phyloP scores from a whole-genome alignment of 2,113 vertebrate species.

The Mormyrus iriodes region DNA sequence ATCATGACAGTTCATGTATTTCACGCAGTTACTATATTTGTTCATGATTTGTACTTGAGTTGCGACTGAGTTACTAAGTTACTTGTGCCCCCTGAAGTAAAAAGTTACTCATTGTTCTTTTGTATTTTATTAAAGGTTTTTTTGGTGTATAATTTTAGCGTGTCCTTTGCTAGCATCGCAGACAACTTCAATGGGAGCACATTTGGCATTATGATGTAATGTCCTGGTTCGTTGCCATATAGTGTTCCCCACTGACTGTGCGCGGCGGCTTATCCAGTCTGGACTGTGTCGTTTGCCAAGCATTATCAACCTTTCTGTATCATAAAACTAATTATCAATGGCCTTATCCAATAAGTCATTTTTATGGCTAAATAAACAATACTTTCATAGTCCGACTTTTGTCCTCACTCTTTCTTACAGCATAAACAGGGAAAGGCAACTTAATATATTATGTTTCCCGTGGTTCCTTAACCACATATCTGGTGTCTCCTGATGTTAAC shows the following conservation, averaged over 20 bases:
- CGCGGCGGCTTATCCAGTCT: neutral
- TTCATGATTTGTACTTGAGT: neutral
- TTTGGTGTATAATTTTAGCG: neutral
- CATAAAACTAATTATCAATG: neutral
- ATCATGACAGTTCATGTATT: neutral
- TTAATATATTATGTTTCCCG: neutral
- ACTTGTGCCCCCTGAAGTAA: neutral
- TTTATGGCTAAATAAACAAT: slow-evolving; percentile 5
- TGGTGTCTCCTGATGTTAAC: neutral
- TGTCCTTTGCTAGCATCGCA: neutral
- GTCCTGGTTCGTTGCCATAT: neutral
- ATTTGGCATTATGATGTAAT: neutral
- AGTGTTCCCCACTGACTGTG: neutral
- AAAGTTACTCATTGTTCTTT: neutral
- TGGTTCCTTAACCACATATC: neutral
- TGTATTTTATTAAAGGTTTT: neutral
- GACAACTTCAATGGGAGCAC: too few species aligned
- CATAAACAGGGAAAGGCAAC: neutral
- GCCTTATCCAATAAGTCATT: neutral
- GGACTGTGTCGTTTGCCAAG: neutral
- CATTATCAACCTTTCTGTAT: neutral
- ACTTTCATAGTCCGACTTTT: neutral
- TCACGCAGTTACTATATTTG: neutral
- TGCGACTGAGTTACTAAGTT: neutral
- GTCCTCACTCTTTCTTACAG: neutral